Evolutionary conservation across 2,888 invertebrate species (phyloP).

Genomic region (Monoplex corrugatus): DNA sequence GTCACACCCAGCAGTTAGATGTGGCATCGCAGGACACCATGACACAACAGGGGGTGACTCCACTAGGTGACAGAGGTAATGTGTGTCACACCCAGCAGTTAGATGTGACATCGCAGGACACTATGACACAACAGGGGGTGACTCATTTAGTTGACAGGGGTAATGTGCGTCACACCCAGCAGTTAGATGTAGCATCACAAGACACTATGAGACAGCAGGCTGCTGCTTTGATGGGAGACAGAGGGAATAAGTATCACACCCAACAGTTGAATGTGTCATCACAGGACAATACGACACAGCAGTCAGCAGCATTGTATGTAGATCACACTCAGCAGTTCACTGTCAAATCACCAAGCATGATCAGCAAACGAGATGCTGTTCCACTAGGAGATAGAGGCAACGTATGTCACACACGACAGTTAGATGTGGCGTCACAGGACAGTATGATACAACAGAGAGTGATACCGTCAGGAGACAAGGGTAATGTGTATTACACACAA

Average conservation of each 20-base stretch:
- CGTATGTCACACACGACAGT: not conserved
- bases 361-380: not conserved
- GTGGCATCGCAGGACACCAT: too few species aligned
- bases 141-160: constrained; percentile 29
- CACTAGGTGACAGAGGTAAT: too few species aligned
- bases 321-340: constrained; percentile 9
- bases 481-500: constrained; percentile 40
- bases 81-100: too few species aligned
- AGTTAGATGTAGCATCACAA: constrained; percentile 41
- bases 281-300: not conserved
- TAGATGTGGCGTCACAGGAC: not conserved
- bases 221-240: constrained; percentile 3
- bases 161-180: constrained; percentile 22
- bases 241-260: constrained; percentile 33
- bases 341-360: not conserved
- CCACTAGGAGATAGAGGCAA: constrained; percentile 20
- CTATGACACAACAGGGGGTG: not conserved
- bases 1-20: too few species aligned
- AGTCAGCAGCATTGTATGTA: too few species aligned
- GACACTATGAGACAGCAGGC: not conserved
- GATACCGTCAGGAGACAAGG: constrained; percentile 36
- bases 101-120: constrained; percentile 40
- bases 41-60: too few species aligned
- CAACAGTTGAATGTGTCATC: constrained; percentile 46
- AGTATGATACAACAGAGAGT: not conserved